Evolutionary conservation across 2,113 vertebrate species (phyloP), one percentile per base, ranked within the genome.

Genomic region (Condylura cristata): DNA sequence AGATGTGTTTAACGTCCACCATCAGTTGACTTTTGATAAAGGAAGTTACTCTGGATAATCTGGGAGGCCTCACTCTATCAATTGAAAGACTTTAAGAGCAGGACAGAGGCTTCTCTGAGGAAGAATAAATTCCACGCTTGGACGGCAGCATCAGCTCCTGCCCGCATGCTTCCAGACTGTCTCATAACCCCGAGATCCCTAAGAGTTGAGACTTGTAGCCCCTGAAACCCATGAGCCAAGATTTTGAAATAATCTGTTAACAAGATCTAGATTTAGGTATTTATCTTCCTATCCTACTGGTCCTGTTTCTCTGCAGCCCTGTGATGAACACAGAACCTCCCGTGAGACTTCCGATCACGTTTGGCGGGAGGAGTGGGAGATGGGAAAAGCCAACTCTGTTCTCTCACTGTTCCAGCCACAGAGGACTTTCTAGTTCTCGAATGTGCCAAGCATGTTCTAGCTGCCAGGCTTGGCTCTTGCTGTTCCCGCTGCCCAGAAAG

Each of bases 401-500:
- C 12, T 41, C 39, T 70, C 14, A 0, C 68, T 24, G 11, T 41
- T 79, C 22, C 22, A 30, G 26, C 22, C 37, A 32, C 39, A 8
- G 14, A 88, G 46, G 26, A 20, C 34, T 46, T 48, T 17, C 22
- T 11, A 6, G 26, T 56, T 65, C 30, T 32, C 58, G 48, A 11
- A 32, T 0, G 3, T 24, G 37, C 17, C 17, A n/a, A 16, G 26
- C 37, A 6, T 48, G 30, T 22, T 32, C 26, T 32, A 22, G 30
- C 61, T 24, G 7, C n/a, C n/a, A 53, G 34, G 26, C 58, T 56
- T 70, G 63, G 44, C n/a, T 2, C 34, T n/a, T 44, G n/a, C n/a
- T n/a, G 24, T 26, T 53, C 51, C 9, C 0, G 41, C 10, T 10
- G 3, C 9, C n/a, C 0, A 2, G 10, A 18, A 28, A 6, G 2